These are phyloP conservation scores for Cryptoprocta ferox DNA, from an alignment of 2,797 vertebrate genomes.

Conservation along the genomic window DNA sequence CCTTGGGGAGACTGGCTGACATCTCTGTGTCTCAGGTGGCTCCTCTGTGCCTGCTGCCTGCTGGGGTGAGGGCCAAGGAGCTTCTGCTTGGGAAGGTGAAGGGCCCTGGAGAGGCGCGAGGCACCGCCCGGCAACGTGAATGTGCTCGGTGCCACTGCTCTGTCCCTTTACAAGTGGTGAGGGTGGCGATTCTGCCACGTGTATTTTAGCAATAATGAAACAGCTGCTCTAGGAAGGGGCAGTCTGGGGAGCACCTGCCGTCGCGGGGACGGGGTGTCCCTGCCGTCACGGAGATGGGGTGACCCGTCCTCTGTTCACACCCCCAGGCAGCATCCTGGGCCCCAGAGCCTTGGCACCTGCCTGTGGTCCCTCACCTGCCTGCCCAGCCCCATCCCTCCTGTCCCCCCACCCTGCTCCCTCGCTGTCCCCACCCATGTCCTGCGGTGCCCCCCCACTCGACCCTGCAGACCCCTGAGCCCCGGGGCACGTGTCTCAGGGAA, in stretches of 20 bases:
- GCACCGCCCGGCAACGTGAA: fast-evolving
- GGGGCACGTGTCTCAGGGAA: fast-evolving
- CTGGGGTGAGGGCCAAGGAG: background rate
- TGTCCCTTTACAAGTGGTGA: fast-evolving
- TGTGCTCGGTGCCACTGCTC: fast-evolving
- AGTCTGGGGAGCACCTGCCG: fast-evolving
- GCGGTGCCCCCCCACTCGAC: background rate
- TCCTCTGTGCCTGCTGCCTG: fast-evolving
- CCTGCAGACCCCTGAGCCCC: background rate
- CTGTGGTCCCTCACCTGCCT: background rate
- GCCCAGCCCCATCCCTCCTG: background rate
- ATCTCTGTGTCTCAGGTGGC: background rate
- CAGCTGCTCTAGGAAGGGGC: fast-evolving
- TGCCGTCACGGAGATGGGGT: too few relatives aligned
- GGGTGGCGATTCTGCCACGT: fast-evolving
- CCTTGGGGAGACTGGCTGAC: background rate
- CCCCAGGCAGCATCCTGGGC: background rate
- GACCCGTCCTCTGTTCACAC: fast-evolving
- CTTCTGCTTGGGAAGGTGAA: fast-evolving
- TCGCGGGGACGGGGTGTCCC: background rate
- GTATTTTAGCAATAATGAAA: fast-evolving
- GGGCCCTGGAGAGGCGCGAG: fast-evolving
- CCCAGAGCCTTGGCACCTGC: too few relatives aligned
- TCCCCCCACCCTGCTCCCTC: too few relatives aligned
- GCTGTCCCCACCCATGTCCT: background rate